Base-by-base conservation (phyloP, 2,797 vertebrate species). In the Mustela erminea region DNA sequence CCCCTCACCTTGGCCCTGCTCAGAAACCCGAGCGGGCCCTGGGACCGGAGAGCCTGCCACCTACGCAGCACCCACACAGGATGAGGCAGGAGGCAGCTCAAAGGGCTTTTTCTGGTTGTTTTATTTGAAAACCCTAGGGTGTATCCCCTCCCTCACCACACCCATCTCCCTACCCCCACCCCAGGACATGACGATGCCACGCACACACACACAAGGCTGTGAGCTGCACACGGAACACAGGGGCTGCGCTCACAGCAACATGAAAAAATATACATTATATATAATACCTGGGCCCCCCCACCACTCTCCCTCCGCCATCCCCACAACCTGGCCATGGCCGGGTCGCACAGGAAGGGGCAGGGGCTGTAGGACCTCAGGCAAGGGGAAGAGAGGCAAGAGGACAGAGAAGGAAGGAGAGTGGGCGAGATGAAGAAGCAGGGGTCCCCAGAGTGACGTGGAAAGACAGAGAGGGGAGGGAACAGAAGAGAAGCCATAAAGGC, bases 221-320 rank as follows among this genome's bases (percentile, higher is more conserved):
- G 98, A 98, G 95, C 96, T 97, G 95, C 87, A 93, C 97, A 96
- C 72, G 14, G 90, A 97, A 96, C 96, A 97, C 94, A 49, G 89
- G 94, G 95, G 93, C 93, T 96, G 94, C 32, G 74, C 96, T 99
- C 98, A 98, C 95, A 35, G 98, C 98, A 97, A 99, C 99, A 99
- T 99, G 98, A 99, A 99, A 99, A 99, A 99, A 99, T 99, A 99
- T 99, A 99, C 99, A 99, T 98, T 98, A 99, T 99, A 98, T 99
- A 98, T 98, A 98, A 75, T 88, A 92, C 86, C 78, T 0, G 3
- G 89, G 35, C 74, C 52, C 72, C 95, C 95, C 64, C 8, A 9
- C n/a, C 17, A 4, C 93, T 27, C 93, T 87, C 64, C 87, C n/a
- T 18, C 77, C 56, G 25, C 43, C 68, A 70, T n/a, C 93, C 80